These are phyloP conservation scores for Aldrovandia affinis DNA, from an alignment of 2,797 vertebrate genomes.

Conservation along the genomic window DNA sequence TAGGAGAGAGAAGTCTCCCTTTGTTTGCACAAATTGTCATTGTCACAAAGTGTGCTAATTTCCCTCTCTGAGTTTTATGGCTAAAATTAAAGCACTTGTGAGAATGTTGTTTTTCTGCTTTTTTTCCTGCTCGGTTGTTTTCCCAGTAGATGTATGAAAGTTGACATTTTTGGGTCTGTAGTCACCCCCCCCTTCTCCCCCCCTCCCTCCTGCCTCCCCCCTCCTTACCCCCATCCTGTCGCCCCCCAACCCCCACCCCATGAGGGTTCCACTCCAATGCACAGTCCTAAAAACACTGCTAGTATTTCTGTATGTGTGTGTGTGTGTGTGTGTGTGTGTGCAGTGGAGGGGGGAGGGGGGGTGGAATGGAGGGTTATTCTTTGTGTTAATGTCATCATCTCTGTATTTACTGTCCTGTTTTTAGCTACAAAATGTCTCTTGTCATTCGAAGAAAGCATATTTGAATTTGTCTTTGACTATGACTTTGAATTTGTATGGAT, in stretches of 20 bases:
- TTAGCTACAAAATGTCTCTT: background rate
- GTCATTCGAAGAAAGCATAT: background rate
- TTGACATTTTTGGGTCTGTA: conserved; percentile 34
- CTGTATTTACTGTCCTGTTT: background rate
- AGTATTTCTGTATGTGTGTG: conserved; percentile 19
- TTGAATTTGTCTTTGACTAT: background rate
- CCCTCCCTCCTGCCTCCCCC: background rate
- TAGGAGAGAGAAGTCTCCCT: background rate
- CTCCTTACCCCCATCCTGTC: background rate
- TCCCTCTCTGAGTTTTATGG: background rate
- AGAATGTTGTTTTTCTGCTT: conserved; percentile 25
- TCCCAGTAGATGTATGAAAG: conserved; percentile 34
- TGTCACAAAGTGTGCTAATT: background rate
- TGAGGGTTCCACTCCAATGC: conserved; percentile 18
- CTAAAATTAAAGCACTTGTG: conserved; percentile 5
- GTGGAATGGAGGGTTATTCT: background rate
- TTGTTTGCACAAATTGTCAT: conserved; percentile 8
- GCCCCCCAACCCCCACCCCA: background rate
- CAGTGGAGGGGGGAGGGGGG: too few species aligned
- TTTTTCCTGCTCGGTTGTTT: conserved; percentile 28
- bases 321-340: conserved; percentile 1
- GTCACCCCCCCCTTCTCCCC: background rate
- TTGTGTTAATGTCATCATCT: background rate
- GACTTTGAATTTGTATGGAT: background rate
- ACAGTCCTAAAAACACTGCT: conserved; percentile 9